Base-by-base conservation (phyloP, 2,113 vertebrate species). In the Heliornis fulica region DNA sequence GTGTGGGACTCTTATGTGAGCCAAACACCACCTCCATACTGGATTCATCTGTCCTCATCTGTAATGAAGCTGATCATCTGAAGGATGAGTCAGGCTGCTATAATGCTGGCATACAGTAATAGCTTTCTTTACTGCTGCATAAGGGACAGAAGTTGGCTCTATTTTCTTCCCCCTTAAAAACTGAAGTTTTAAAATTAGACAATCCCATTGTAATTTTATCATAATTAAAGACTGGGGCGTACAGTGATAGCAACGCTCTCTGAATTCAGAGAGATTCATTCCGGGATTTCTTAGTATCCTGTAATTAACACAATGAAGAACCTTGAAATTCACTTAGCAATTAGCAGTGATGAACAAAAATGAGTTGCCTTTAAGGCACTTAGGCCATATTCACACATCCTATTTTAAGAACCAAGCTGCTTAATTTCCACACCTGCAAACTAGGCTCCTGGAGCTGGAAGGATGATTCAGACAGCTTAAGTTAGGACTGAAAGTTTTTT, bases 311-410 rank as follows among this genome's bases (percentile, higher is more conserved):
- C 76, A 87, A 63, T 38, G 93, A 96, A 94, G 89, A 97, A 94
- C 92, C 90, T 94, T 94, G 90, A 97, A 97, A 94, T 96, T 96
- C 95, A 95, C 91, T 95, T 92, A 92, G 96, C 96, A 97, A 97
- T 97, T 97, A 97, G 92, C 90, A 83, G 38, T 82, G 93, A 96
- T 96, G 95, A 97, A 97, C 94, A 96, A 97, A 97, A 92, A 89
- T 95, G 84, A 96, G 92, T 86, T 96, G 92, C 84, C 92, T 92
- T 97, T 94, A 95, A 95, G 92, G 92, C 92, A 93, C 83, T 97
- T 90, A 93, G 88, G 71, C 88, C 95, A 46, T 83, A 94, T 94
- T 95, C 94, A 95, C 88, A 88, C 88, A 96, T 95, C 66, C 92
- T 97, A 94, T 95, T 95, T 97, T 95, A 94, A 92, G 95, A 94